phyloP scores from a whole-genome alignment of 2,888 invertebrate species.

The Syrphus vitripennis region DNA sequence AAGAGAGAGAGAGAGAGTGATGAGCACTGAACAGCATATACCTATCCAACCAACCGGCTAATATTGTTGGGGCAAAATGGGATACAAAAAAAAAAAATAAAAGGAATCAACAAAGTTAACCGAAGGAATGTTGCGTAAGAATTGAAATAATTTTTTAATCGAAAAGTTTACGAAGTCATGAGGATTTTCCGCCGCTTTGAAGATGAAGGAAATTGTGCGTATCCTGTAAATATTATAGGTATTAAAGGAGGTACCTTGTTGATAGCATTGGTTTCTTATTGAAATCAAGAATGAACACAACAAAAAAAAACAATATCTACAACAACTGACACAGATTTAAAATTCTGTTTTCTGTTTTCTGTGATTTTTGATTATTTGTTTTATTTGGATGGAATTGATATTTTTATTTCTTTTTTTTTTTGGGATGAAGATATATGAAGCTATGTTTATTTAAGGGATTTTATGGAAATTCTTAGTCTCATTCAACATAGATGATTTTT shows the following conservation, averaged over 20 bases:
- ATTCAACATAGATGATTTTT: no score
- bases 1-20: neutral
- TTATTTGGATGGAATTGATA: neutral
- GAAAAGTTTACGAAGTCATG: constrained; percentile 60
- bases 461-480: no score
- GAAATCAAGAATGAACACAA: neutral
- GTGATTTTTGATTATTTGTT: neutral
- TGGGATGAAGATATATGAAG: neutral
- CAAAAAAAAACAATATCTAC: neutral
- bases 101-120: constrained; percentile 26
- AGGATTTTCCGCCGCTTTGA: constrained; percentile 27
- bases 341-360: neutral
- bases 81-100: neutral
- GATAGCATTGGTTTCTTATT: neutral
- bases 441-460: no score
- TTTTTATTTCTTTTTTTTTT: neutral
- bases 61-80: constrained; percentile 23
- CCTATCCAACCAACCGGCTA: constrained; percentile 41
- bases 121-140: constrained; percentile 63
- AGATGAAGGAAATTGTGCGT: neutral
- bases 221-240: neutral
- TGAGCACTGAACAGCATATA: neutral
- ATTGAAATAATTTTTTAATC: constrained; percentile 71
- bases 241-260: neutral
- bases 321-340: neutral